These are phyloP conservation scores for Galeruca laticollis DNA, from an alignment of 2,888 invertebrate species.

Conservation along the genomic window DNA sequence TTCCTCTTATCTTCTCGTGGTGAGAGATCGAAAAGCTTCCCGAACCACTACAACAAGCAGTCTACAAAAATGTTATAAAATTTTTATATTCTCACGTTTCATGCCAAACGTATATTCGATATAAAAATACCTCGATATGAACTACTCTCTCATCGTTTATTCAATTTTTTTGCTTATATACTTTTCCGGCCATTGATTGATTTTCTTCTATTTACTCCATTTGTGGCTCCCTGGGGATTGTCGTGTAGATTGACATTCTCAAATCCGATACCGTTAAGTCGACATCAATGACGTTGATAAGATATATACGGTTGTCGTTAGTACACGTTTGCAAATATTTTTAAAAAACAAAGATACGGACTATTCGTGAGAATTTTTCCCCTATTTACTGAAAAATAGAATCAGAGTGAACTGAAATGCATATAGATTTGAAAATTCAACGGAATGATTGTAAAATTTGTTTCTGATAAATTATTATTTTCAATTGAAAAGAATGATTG, in stretches of 20 bases:
- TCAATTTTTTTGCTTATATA: conserved; percentile 32
- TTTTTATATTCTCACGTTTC: conserved; percentile 24
- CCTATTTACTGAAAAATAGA: too few species aligned
- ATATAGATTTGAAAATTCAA: too few species aligned
- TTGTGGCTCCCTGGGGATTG: conserved; percentile 30
- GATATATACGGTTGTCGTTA: not conserved
- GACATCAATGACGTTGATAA: conserved; percentile 3
- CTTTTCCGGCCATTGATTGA: conserved; percentile 29
- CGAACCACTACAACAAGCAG: not conserved
- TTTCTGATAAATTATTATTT: too few species aligned
- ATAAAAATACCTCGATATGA: conserved; percentile 27
- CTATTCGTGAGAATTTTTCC: not conserved
- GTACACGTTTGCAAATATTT: not conserved
- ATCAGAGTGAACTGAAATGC: too few species aligned
- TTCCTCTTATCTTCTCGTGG: too few species aligned
- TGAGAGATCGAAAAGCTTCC: too few species aligned
- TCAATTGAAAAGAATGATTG: too few species aligned
- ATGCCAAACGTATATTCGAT: conserved; percentile 10
- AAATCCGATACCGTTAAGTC: conserved; percentile 28
- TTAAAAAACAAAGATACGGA: not conserved
- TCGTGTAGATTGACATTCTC: conserved; percentile 30
- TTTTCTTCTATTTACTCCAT: conserved; percentile 27
- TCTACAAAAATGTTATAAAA: conserved; percentile 15
- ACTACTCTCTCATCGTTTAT: conserved; percentile 23
- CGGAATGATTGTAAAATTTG: too few species aligned